Evolutionary conservation across 2,888 invertebrate species (phyloP).

Genomic region (Uloborus plumipes): DNA sequence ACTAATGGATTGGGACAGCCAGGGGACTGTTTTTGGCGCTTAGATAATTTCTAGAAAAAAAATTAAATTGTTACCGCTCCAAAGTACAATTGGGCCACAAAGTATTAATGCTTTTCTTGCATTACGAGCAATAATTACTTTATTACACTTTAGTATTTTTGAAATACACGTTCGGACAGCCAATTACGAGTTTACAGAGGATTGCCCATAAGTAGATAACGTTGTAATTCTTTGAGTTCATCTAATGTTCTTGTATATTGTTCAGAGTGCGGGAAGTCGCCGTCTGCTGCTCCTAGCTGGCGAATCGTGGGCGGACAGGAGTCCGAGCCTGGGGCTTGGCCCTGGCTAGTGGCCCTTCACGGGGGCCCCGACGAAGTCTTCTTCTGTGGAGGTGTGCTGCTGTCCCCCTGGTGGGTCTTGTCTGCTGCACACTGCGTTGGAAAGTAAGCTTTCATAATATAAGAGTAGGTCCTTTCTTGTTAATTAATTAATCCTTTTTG

Average conservation of each 20-base stretch:
- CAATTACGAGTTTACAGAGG: too few species aligned
- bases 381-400: constrained; percentile 67
- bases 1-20: too few species aligned
- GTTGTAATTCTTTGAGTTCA: neutral
- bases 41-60: too few species aligned
- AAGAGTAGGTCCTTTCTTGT: too few species aligned
- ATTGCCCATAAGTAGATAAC: too few species aligned
- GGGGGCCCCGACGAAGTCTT: constrained; percentile 69
- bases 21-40: too few species aligned
- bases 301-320: constrained; percentile 71
- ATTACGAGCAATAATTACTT: too few species aligned
- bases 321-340: constrained; percentile 70
- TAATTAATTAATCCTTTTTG: neutral
- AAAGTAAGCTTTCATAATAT: constrained; percentile 61
- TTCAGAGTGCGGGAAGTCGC: constrained; percentile 61
- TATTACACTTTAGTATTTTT: too few species aligned
- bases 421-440: constrained; percentile 68
- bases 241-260: neutral
- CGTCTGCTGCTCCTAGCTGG: constrained; percentile 41
- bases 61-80: too few species aligned
- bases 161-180: too few species aligned
- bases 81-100: too few species aligned
- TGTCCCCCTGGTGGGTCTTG: constrained; percentile 67
- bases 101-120: too few species aligned
- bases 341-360: constrained; percentile 70